These are phyloP conservation scores for Choreutis nemorana DNA, from an alignment of 2,888 invertebrate species.

Conservation along the genomic window DNA sequence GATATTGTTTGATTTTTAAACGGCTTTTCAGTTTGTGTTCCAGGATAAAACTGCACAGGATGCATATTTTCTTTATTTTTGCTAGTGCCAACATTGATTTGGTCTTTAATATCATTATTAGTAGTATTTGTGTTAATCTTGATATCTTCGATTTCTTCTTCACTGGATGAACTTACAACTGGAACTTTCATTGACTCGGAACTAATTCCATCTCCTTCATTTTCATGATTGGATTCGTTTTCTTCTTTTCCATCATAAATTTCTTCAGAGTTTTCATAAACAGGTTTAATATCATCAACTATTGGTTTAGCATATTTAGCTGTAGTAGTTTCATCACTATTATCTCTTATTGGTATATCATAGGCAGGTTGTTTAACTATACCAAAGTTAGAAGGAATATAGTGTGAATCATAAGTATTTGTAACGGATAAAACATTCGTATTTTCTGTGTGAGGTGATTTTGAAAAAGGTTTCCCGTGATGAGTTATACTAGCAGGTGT, in stretches of 20 bases:
- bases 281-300: slow-evolving; percentile 28
- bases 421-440: too few relatives aligned
- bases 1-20: slow-evolving; percentile 35
- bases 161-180: slow-evolving; percentile 42
- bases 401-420: slow-evolving; percentile 32
- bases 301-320: slow-evolving; percentile 15
- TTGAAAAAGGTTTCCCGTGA: slow-evolving; percentile 7
- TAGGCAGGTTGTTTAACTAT: slow-evolving; percentile 43
- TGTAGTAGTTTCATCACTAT: slow-evolving; percentile 43
- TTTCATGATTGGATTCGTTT: slow-evolving; percentile 17
- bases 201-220: slow-evolving; percentile 43
- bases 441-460: slow-evolving; percentile 19
- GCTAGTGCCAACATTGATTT: slow-evolving; percentile 18
- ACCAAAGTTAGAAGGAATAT: slow-evolving; percentile 40
- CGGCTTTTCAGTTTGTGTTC: slow-evolving; percentile 59
- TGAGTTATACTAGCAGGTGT: slow-evolving; percentile 15
- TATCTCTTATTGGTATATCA: slow-evolving; percentile 54
- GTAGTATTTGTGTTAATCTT: slow-evolving; percentile 7
- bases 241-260: slow-evolving; percentile 52
- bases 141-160: too few relatives aligned
- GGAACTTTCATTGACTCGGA: slow-evolving; percentile 57
- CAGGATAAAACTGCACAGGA: slow-evolving; percentile 30
- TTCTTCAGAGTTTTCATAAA: slow-evolving; percentile 54
- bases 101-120: slow-evolving; percentile 24
- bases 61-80: slow-evolving; percentile 19